These are phyloP conservation scores for Rhynchophorus ferrugineus DNA, from an alignment of 1,140 invertebrate genomes.

Conservation along the genomic window DNA sequence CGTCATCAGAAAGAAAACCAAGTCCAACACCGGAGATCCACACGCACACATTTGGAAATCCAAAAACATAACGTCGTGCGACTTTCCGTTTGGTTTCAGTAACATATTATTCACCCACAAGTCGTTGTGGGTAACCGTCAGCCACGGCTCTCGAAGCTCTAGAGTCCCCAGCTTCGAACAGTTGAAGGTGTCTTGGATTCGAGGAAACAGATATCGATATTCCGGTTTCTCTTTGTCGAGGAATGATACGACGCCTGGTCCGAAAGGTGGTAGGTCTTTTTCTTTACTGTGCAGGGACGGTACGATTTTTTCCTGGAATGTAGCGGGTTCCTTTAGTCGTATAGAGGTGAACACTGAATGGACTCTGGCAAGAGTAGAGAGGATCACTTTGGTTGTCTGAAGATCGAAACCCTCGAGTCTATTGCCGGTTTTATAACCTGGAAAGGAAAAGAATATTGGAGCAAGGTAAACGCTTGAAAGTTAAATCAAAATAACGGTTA, in stretches of 20 bases:
- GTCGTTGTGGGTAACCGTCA: not conserved
- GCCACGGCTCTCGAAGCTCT: not conserved
- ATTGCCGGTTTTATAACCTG: constrained; percentile 40
- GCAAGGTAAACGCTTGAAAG: too few species aligned
- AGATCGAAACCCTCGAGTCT: constrained; percentile 42
- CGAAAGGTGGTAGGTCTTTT: constrained; percentile 1
- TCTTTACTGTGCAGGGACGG: constrained; percentile 24
- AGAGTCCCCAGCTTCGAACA: not conserved
- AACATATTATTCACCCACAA: constrained; percentile 6
- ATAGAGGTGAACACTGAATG: constrained; percentile 46
- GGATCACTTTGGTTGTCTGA: constrained; percentile 39
- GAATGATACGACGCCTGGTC: not conserved
- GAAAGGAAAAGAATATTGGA: constrained; percentile 1
- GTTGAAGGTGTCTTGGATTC: constrained; percentile 1
- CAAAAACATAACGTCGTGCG: not conserved
- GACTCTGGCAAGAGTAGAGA: constrained; percentile 42
- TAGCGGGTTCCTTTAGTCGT: constrained; percentile 40
- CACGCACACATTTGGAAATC: constrained; percentile 23
- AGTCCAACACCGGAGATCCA: constrained; percentile 43
- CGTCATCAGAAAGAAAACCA: constrained; percentile 47
- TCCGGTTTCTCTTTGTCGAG: not conserved
- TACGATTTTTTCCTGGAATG: constrained; percentile 37
- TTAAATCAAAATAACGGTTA: too few species aligned
- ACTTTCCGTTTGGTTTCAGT: not conserved
- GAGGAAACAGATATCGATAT: not conserved